Conservation (phyloP, 2,888 invertebrate genomes). For the Lasius fuliginosus region DNA sequence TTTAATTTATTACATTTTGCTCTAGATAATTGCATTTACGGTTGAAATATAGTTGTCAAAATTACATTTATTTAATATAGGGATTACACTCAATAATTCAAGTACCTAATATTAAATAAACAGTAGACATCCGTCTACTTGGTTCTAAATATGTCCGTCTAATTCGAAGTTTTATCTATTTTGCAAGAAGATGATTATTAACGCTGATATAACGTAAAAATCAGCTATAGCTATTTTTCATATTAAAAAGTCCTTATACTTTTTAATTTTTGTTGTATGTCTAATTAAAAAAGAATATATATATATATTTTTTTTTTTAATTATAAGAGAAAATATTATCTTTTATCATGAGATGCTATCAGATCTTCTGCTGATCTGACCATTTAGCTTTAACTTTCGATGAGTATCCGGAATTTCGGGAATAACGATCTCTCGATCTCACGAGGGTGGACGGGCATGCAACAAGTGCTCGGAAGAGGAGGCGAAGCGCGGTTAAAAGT, state of each 20-base stretch:
- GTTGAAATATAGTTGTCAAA: too few relatives aligned
- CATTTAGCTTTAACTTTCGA: background rate
- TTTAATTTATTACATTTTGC: background rate
- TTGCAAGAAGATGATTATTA: background rate
- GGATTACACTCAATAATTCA: background rate
- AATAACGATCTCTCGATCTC: conserved; percentile 50
- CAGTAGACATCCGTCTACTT: background rate
- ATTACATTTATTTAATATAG: background rate
- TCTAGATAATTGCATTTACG: background rate
- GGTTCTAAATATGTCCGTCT: background rate
- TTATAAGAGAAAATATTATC: background rate
- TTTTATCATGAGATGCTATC: too few relatives aligned
- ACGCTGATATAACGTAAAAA: background rate
- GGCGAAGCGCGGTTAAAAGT: conserved; percentile 67
- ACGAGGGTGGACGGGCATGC: conserved; percentile 69
- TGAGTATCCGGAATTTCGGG: conserved; percentile 45
- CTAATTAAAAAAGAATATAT: background rate
- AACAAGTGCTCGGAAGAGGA: conserved; percentile 81
- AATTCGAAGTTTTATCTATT: background rate
- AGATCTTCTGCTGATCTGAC: too few relatives aligned
- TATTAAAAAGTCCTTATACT: background rate
- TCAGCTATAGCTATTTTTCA: background rate
- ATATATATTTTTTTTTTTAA: background rate
- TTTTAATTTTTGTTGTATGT: background rate
- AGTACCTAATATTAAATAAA: background rate